Conservation (phyloP, 2,797 vertebrate species). For the Trematomus bernacchii region DNA sequence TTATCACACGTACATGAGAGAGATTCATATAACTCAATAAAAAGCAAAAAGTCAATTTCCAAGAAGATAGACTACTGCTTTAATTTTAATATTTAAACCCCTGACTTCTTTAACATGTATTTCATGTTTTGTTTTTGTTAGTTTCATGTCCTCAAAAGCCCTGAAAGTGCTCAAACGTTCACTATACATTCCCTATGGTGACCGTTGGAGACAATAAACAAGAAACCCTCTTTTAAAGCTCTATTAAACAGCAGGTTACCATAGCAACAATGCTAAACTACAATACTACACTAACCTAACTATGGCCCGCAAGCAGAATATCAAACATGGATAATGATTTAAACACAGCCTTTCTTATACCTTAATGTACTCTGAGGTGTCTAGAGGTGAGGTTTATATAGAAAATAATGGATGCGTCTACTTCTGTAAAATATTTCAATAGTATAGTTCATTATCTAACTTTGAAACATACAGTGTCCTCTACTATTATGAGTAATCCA, state of each 20-base stretch:
- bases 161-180: neutral
- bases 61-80: neutral
- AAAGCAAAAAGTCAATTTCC: neutral
- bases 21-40: neutral
- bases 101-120: neutral
- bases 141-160: neutral
- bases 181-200: no score
- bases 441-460: neutral
- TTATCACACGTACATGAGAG: neutral
- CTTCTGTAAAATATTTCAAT: slow-evolving; percentile 10
- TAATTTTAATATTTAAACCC: neutral
- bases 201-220: neutral
- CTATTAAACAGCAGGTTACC: neutral
- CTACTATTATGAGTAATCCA: slow-evolving; percentile 20
- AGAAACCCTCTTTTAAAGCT: neutral
- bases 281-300: neutral
- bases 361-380: neutral
- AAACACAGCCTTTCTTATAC: neutral
- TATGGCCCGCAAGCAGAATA: neutral
- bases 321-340: neutral
- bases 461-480: slow-evolving; percentile 5
- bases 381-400: neutral
- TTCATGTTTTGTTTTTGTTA: neutral
- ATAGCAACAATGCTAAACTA: neutral
- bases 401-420: neutral